Evolutionary conservation across 2,797 vertebrate species (phyloP), one percentile per base, ranked within the genome.

Genomic region (Neosilurus hyrtlii): DNA sequence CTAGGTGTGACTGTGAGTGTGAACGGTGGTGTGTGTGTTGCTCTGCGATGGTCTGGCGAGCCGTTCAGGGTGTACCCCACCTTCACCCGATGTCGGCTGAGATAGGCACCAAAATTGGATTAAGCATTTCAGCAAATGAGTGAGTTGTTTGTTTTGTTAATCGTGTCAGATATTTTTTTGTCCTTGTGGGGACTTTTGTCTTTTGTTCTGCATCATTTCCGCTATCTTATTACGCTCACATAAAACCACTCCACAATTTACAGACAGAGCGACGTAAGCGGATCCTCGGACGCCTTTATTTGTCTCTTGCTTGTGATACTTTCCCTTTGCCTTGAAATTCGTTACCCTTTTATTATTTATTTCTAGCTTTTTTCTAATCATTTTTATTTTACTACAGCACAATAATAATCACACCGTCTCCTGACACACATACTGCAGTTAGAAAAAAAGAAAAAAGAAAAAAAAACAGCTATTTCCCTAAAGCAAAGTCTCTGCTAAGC

Each of bases 231-330:
- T 43, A 43, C 8, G 4, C 43, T 43, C 62, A 84, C 81, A 78
- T 72, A 78, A 68, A 83, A 43, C 43, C 43, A 43, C 4, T 43
- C 30, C 30, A 43, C 43, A 43, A 67, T 57, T 18, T 37, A 68
- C 81, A 82, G 61, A 49, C 15, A 65, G 54, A 3, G 4, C 54
- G 22, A 16, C 20, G 2, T 56, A 75, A 75, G 16, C 20, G 57
- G 22, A 26, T 82, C 56, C 71, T 22, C 16, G 43, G 81, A 15
- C 22, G 51, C 24, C 24, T 43, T 76, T 77, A 77, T 77, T 77
- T 70, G 35, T 10, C 62, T 51, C 73, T 22, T 43, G 26, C 63
- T 82, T 66, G 11, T 57, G n/a, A 77, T 54, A 63, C 20, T 67
- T 43, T n/a, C 14, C 73, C 54, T 75, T 75, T 20, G 54, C 9